Conservation (phyloP, 2,888 invertebrate species). For the Dryocosmus kuriphilus region DNA sequence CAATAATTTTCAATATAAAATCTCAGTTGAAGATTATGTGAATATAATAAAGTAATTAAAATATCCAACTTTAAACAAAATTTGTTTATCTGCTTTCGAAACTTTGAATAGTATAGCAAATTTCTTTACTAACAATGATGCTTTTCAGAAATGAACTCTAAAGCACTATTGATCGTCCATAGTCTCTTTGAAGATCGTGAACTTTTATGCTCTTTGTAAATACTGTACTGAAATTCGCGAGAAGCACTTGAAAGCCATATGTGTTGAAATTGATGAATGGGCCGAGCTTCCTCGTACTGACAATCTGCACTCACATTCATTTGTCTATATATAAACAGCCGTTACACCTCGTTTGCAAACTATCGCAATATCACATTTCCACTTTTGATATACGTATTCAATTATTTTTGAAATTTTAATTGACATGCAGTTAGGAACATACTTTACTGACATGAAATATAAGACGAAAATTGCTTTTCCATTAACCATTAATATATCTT, state of each 20-base stretch:
- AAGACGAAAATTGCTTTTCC: background rate
- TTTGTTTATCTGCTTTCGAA: background rate
- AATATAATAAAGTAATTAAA: background rate
- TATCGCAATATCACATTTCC: background rate
- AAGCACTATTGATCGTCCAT: conserved; percentile 17
- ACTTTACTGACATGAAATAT: background rate
- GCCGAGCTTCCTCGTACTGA: background rate
- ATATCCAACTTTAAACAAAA: too few relatives aligned
- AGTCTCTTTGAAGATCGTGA: conserved; percentile 4
- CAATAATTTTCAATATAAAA: background rate
- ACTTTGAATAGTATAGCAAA: background rate
- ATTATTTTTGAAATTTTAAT: background rate
- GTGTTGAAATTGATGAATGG: conserved; percentile 26
- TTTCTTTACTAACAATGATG: background rate
- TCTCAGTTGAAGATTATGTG: background rate
- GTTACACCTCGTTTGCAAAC: background rate
- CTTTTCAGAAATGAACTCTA: conserved; percentile 10
- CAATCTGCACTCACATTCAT: conserved; percentile 17
- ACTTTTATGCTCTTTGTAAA: conserved; percentile 16
- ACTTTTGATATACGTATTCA: background rate
- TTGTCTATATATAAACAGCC: conserved; percentile 11
- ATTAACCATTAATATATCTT: too few relatives aligned
- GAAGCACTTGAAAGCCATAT: conserved; percentile 24
- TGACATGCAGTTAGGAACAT: background rate
- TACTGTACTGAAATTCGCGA: conserved; percentile 3